Evolutionary conservation across 2,797 vertebrate species (phyloP).

Genomic region (Xenopus petersii): DNA sequence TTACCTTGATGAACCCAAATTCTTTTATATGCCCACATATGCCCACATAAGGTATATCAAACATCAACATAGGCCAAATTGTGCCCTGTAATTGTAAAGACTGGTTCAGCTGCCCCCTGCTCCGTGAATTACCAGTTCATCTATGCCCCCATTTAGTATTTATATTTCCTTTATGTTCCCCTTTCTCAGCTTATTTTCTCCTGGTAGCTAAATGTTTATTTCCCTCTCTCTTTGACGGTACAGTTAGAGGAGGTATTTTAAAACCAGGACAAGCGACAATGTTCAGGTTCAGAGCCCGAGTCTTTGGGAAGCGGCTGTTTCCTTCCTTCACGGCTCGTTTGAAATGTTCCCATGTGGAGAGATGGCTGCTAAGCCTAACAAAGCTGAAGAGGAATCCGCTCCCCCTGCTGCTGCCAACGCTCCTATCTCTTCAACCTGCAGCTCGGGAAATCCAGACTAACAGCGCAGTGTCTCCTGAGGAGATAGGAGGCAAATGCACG

Average conservation of each 20-base stretch:
- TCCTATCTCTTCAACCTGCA: conserved; percentile 16
- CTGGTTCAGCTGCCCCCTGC: too few relatives aligned
- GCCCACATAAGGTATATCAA: too few relatives aligned
- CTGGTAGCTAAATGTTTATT: background rate
- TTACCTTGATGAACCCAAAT: too few relatives aligned
- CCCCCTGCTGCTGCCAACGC: conserved; percentile 17
- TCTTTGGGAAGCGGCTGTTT: conserved; percentile 44
- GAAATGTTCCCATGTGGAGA: conserved; percentile 55
- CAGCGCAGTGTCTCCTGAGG: background rate
- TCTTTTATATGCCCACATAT: too few relatives aligned
- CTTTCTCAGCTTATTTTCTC: background rate
- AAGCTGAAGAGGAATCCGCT: conserved; percentile 27
- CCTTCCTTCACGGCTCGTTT: conserved; percentile 60
- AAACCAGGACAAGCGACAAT: conserved; percentile 14
- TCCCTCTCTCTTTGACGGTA: background rate
- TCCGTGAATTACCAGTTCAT: too few relatives aligned
- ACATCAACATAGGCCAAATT: too few relatives aligned
- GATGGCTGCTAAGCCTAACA: conserved; percentile 38
- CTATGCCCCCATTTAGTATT: too few relatives aligned
- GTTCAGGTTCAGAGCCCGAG: conserved; percentile 15
- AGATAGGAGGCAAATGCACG: conserved; percentile 6
- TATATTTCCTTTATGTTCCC: background rate
- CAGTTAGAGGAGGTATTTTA: background rate
- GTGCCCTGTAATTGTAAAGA: too few relatives aligned
- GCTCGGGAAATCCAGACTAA: conserved; percentile 21